Conservation (phyloP, 1,140 invertebrate genomes). For the Lucilia sericata region DNA sequence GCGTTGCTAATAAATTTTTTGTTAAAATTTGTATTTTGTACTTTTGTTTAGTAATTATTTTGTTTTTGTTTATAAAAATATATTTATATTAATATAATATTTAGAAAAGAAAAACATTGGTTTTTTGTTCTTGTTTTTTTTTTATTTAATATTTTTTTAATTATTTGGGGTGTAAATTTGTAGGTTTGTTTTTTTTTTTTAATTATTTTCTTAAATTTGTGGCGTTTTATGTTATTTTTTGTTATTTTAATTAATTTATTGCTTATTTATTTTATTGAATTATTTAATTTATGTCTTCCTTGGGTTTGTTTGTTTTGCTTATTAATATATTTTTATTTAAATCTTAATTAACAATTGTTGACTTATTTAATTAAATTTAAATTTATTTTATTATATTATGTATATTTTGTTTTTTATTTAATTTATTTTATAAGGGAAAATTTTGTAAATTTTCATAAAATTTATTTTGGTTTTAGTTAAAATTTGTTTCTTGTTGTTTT, state of each 20-base stretch:
- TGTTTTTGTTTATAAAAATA: conserved; percentile 38
- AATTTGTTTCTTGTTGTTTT: too few relatives aligned
- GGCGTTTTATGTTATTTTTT: not conserved
- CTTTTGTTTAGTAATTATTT: conserved; percentile 45
- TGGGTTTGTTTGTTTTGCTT: conserved; percentile 17
- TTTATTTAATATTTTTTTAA: not conserved
- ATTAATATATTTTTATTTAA: conserved; percentile 22
- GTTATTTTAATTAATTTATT: conserved; percentile 13
- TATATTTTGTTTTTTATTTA: not conserved
- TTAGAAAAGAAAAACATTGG: not conserved
- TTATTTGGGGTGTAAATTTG: conserved; percentile 13
- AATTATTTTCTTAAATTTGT: conserved; percentile 12
- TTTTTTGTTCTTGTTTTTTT: not conserved
- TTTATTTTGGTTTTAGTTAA: not conserved
- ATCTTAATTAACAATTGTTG: conserved; percentile 12
- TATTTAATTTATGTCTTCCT: not conserved
- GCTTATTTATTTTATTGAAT: not conserved
- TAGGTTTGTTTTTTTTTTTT: not conserved
- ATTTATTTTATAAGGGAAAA: not conserved
- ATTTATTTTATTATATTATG: not conserved
- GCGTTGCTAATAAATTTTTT: conserved; percentile 37
- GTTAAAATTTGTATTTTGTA: conserved; percentile 43
- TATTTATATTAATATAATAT: conserved; percentile 20
- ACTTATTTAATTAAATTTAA: not conserved
- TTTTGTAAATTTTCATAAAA: not conserved